Base-by-base conservation (phyloP, 2,888 invertebrate genomes). In the Suillia variegata region DNA sequence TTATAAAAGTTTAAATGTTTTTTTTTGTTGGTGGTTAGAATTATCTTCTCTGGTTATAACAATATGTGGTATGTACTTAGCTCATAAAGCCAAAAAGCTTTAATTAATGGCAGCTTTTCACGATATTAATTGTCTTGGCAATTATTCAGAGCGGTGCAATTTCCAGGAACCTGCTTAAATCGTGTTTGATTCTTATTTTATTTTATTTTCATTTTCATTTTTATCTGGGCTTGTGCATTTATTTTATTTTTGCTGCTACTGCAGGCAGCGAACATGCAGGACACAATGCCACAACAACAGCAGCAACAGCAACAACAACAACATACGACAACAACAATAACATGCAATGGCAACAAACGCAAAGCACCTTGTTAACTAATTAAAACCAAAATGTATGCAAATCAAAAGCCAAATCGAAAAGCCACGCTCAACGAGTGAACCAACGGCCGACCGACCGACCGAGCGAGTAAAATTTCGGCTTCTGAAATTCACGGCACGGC, bases 301-400 rank as follows among this genome's bases (percentile, higher is more conserved):
- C 59, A 53, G 33, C 62, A 66, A 63, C 53, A 69, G 71, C 47
- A 56, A 56, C 60, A 54, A 22, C 62, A 66, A 62, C 52, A 69
- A 72, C 72, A 74, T 63, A 73, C 74, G 73, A 70, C 74, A 66
- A 66, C 73, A 64, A 68, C 72, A 50, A 68, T n/a, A 73, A 75
- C 77, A 75, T 74, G 76, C 76, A 76, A 76, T 74, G 70, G 68
- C 65, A 70, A 67, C 66, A 75, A 75, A 74, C 71, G 68, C 73
- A 74, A 67, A 77, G 76, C 75, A 76, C 77, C 75, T 77, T 77
- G 75, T 77, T 77, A 78, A 75, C 78, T 78, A 78, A 78, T 78
- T 78, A 79, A 78, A 78, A 75, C 71, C 75, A 63, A 77, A 78
- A 78, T 79, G 73, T 78, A 79, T 79, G 78, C 79, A 78, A 78